Evolutionary conservation across 2,113 vertebrate genomes (phyloP).

Genomic region (Scortum barcoo): DNA sequence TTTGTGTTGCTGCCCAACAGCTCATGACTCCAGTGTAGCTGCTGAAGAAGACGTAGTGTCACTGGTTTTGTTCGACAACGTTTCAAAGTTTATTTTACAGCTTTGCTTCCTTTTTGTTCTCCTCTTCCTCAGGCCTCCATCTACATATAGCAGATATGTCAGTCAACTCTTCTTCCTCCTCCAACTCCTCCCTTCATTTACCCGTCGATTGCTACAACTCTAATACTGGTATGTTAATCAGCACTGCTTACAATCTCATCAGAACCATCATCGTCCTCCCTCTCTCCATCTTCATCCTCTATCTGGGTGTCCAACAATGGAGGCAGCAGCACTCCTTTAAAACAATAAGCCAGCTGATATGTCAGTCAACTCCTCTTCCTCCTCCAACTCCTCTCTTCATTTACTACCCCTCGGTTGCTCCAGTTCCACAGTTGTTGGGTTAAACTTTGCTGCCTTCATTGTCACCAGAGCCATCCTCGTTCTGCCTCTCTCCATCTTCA

Average conservation of each 20-base stretch:
- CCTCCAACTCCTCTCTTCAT: neutral
- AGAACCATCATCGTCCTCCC: neutral
- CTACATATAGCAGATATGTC: neutral
- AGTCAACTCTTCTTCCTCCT: neutral
- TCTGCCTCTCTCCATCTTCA: too few species aligned
- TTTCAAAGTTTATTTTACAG: neutral
- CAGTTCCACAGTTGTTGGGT: too few species aligned
- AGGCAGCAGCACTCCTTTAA: neutral
- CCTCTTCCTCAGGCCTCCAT: neutral
- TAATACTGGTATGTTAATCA: accelerated
- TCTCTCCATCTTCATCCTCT: neutral
- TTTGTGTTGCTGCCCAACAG: neutral
- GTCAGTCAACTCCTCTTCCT: neutral
- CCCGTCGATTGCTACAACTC: neutral
- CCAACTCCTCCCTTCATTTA: neutral
- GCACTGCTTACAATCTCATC: too few species aligned
- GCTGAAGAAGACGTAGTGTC: neutral
- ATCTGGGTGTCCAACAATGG: too few species aligned
- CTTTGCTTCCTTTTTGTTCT: neutral
- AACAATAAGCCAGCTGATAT: neutral
- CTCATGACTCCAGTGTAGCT: neutral
- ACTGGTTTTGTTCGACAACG: neutral
- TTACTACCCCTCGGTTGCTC: neutral
- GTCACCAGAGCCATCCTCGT: too few species aligned
- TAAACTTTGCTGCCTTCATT: too few species aligned